Evolutionary conservation across 2,888 invertebrate species (phyloP).

Genomic region (Synergus itoensis): DNA sequence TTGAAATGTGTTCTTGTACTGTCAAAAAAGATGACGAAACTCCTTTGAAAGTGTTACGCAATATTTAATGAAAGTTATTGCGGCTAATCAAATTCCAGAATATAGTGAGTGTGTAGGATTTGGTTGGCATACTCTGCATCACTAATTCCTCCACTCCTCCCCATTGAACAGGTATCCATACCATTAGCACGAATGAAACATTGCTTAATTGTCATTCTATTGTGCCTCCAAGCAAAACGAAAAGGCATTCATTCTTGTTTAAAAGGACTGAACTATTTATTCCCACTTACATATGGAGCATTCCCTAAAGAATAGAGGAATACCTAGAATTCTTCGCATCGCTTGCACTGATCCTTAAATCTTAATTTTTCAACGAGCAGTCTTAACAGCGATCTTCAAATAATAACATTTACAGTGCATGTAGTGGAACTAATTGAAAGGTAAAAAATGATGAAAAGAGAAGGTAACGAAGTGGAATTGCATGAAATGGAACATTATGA

Average conservation of each 20-base stretch:
- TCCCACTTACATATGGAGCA: constrained; percentile 11
- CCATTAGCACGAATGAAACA: constrained; percentile 30
- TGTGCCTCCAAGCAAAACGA: background rate
- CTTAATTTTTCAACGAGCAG: background rate
- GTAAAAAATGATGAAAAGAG: constrained; percentile 40
- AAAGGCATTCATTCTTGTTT: background rate
- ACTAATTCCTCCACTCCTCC: constrained; percentile 1
- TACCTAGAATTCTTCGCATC: constrained; percentile 16
- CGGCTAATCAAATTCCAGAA: constrained; percentile 2
- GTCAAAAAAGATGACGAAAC: background rate
- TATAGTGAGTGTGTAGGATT: constrained; percentile 9
- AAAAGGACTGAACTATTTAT: constrained; percentile 19
- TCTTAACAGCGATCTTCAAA: constrained; percentile 13
- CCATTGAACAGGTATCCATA: background rate
- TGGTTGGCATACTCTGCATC: constrained; percentile 1
- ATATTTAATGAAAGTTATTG: background rate
- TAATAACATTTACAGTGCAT: constrained; percentile 24
- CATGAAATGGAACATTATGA: constrained; percentile 17
- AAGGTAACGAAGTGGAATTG: constrained; percentile 1
- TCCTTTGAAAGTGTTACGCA: background rate
- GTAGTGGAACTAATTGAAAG: constrained; percentile 38
- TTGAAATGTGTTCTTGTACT: background rate
- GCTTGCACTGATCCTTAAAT: background rate
- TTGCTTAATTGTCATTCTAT: constrained; percentile 28
- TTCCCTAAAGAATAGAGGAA: constrained; percentile 7